These are phyloP conservation scores for Psix sp. DNA, from an alignment of 1,140 invertebrate genomes.

Conservation along the genomic window DNA sequence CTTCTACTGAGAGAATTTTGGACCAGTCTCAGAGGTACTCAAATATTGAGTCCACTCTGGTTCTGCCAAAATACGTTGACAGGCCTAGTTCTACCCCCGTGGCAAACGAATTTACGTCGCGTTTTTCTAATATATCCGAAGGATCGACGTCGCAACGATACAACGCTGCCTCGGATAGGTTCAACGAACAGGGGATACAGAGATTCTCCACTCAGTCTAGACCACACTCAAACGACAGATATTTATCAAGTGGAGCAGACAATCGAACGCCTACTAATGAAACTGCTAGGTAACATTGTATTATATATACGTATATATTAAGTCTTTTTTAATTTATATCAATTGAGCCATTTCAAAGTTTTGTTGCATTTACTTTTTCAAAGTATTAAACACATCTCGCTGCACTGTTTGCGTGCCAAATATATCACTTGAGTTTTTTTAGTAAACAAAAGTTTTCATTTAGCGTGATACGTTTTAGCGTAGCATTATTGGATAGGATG, in stretches of 20 bases:
- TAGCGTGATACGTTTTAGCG: too few relatives aligned
- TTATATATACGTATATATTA: too few relatives aligned
- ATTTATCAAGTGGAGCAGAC: conserved; percentile 58
- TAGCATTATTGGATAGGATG: too few relatives aligned
- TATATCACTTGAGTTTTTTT: too few relatives aligned
- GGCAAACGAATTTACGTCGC: conserved; percentile 60
- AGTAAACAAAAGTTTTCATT: too few relatives aligned
- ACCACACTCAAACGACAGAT: conserved; percentile 71
- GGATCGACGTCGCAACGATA: conserved; percentile 70
- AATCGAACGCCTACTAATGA: conserved; percentile 39
- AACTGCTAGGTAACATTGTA: conserved; percentile 46
- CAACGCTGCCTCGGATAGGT: conserved; percentile 70
- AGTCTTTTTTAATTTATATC: too few relatives aligned
- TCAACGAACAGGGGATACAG: conserved; percentile 77
- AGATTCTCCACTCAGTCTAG: conserved; percentile 76
- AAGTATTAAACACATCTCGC: too few relatives aligned
- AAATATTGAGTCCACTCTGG: conserved; percentile 61
- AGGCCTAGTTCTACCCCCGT: conserved; percentile 66
- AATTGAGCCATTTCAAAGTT: too few relatives aligned
- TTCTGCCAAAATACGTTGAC: conserved; percentile 66
- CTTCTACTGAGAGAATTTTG: conserved; percentile 67
- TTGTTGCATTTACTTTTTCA: too few relatives aligned
- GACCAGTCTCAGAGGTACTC: conserved; percentile 59
- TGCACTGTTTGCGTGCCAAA: too few relatives aligned
- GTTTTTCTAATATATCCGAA: conserved; percentile 66